phyloP scores from a whole-genome alignment of 2,888 invertebrate species.

The Punctoribates punctum region DNA sequence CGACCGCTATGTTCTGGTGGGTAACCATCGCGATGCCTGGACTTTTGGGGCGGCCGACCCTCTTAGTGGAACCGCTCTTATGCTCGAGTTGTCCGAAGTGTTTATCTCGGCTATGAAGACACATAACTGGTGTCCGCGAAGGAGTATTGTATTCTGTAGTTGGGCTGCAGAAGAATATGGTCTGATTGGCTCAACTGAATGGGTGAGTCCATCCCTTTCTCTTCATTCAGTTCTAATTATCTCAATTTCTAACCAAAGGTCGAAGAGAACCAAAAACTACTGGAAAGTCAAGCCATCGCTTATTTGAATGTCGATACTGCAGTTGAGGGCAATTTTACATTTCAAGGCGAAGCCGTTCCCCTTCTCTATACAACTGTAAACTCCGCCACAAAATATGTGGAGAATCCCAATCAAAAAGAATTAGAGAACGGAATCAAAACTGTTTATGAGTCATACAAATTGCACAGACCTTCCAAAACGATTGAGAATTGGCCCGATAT shows the following conservation, averaged over 20 bases:
- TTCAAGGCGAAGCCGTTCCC: constrained; percentile 46
- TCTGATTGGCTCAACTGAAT: constrained; percentile 58
- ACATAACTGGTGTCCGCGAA: constrained; percentile 56
- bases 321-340: constrained; percentile 46
- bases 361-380: constrained; percentile 46
- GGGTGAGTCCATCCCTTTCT: constrained; percentile 45
- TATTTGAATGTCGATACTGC: constrained; percentile 48
- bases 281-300: constrained; percentile 47
- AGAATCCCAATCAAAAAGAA: constrained; percentile 43
- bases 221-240: too few relatives aligned
- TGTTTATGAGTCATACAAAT: not conserved
- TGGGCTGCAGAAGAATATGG: constrained; percentile 59
- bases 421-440: not conserved
- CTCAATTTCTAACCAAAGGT: not conserved
- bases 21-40: constrained; percentile 60
- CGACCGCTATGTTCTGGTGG: constrained; percentile 58
- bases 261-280: constrained; percentile 47
- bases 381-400: constrained; percentile 47
- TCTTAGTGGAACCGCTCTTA: constrained; percentile 56
- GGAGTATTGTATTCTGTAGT: constrained; percentile 56
- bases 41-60: constrained; percentile 57
- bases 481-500: not conserved
- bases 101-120: constrained; percentile 51
- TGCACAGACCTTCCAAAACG: not conserved
- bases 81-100: constrained; percentile 56